phyloP scores from a whole-genome alignment of 1,140 invertebrate genomes.

The Drosophila suzukii region DNA sequence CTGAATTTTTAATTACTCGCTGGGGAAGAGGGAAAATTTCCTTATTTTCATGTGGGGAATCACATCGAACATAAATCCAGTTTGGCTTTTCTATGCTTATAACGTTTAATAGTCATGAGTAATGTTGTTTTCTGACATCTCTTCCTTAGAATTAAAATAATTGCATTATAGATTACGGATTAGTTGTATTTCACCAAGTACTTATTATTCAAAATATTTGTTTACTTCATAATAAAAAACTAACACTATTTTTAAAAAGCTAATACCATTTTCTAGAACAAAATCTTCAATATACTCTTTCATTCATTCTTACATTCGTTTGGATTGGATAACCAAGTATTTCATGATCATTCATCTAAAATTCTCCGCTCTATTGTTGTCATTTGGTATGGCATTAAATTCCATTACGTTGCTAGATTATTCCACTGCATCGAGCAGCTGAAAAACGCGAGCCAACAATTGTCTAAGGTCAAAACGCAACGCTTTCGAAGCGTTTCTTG shows the following conservation, averaged over 20 bases:
- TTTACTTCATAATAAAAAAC: too few species aligned
- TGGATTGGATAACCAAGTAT: not conserved
- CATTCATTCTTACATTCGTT: conserved; percentile 2
- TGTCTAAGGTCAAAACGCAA: conserved; percentile 49
- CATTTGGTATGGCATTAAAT: conserved; percentile 41
- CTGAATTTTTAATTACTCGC: conserved; percentile 1
- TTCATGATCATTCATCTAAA: conserved; percentile 11
- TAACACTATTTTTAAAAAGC: not conserved
- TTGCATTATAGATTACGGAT: not conserved
- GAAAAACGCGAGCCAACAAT: conserved; percentile 15
- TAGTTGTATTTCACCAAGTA: not conserved
- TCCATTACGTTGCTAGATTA: conserved; percentile 40
- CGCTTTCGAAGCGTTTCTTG: conserved; percentile 23
- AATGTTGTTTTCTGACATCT: not conserved
- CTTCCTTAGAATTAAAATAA: not conserved
- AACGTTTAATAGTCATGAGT: not conserved
- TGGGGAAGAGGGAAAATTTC: not conserved
- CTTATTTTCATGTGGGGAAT: not conserved
- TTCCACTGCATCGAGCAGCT: conserved; percentile 15
- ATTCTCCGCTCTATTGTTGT: conserved; percentile 23
- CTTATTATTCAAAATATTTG: not conserved
- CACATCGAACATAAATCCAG: conserved; percentile 4
- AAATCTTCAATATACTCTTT: not conserved
- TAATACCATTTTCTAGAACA: not conserved
- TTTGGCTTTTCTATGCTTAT: conserved; percentile 6